Base-by-base conservation (phyloP, 2,113 vertebrate genomes). In the Melierax canorus region DNA sequence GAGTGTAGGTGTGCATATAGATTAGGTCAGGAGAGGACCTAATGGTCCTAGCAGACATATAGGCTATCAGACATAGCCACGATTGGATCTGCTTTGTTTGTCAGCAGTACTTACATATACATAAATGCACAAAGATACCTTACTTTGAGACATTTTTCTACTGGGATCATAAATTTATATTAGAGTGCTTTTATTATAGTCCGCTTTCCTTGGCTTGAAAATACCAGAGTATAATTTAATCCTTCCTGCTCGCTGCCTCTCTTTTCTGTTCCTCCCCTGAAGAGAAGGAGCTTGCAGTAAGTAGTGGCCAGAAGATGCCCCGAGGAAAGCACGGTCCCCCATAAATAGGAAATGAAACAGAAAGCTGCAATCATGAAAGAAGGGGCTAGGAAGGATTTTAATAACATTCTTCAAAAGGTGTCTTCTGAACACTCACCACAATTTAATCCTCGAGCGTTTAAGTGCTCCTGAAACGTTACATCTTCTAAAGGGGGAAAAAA, bases 291-390 rank as follows among this genome's bases (percentile, higher is more conserved):
- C 53, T 93, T 84, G 91, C 64, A 82, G 50, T 76, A 78, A 73
- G 62, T 34, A 69, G 82, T 59, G 69, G 73, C 62, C 79, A 87
- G 69, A 90, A 79, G 88, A 89, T 78, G 73, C 92, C 93, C 43
- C 0, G 4, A 93, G 91, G 95, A 96, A 92, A 92, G 32, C 66
- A 38, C 0, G 0, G 26, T 91, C 23, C 71, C 63, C 46, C 50
- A 66, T 92, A 93, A 96, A 94, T 79, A 89, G 86, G 74, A 95
- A 95, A 96, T 96, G 79, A 91, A 96, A 90, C 69, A 94, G 82
- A 96, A 96, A 92, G 58, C 62, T 92, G 55, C 72, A 91, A 43
- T 86, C 53, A 58, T 68, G 45, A 89, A 91, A 85, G 53, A 92
- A 94, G 41, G 26, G 58, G 14, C 45, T 88, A 71, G 53, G 92